A percentile compares a stretch with the other conserved stretches of the same genome.
Evolutionary conservation across 2,113 vertebrate species (phyloP).

Genomic region (Parotia lawesii): DNA sequence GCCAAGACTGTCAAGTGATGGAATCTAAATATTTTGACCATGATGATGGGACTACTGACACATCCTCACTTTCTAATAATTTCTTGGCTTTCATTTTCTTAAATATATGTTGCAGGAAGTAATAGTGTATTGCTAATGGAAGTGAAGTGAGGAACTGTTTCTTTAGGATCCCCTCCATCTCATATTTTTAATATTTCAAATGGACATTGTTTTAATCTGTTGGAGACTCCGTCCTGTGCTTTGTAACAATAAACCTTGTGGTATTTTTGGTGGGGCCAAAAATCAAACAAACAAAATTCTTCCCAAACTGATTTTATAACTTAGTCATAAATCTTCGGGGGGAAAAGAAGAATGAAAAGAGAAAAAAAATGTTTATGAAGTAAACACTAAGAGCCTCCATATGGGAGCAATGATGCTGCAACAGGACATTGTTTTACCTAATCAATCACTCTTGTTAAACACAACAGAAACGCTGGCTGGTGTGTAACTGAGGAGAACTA

Average conservation of each 20-base stretch:
- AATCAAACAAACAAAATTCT: neutral
- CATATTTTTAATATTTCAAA: neutral
- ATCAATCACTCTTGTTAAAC: neutral
- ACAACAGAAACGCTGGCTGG: neutral
- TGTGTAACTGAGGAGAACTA: neutral
- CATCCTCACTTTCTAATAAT: neutral
- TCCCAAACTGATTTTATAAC: neutral
- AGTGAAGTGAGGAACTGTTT: neutral
- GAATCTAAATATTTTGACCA: conserved; percentile 21
- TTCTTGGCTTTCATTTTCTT: conserved; percentile 25
- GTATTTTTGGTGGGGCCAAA: neutral
- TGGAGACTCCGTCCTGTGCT: neutral
- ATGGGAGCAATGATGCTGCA: neutral
- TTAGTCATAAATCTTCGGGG: neutral
- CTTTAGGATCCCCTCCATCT: neutral
- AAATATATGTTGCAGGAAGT: neutral
- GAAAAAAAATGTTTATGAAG: neutral
- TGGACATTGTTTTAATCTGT: neutral
- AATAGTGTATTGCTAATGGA: neutral
- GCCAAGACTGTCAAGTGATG: neutral
- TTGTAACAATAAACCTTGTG: neutral
- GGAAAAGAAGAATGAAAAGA: neutral
- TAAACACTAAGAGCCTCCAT: neutral
- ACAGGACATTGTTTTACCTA: neutral
- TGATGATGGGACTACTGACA: neutral